Evolutionary conservation across 2,797 vertebrate species (phyloP).

Genomic region (Amniataba percoides): DNA sequence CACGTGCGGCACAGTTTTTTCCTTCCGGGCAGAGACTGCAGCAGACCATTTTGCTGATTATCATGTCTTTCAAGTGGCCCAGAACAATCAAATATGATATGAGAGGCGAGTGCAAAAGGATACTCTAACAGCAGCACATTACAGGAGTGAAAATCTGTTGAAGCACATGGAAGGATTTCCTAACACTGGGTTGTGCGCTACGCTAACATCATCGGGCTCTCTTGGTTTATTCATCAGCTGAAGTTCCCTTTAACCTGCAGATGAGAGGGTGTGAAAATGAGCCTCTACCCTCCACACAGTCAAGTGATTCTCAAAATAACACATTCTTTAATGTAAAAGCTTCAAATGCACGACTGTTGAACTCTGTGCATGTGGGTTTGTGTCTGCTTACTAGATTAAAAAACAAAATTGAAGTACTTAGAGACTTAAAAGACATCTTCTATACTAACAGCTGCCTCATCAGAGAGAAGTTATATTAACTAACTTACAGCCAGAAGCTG

Average conservation of each 20-base stretch:
- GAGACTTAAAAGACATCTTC: no score
- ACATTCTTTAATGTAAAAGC: neutral
- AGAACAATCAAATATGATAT: slow-evolving; percentile 2
- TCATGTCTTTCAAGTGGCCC: slow-evolving; percentile 20
- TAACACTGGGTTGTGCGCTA: neutral
- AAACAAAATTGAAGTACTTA: neutral
- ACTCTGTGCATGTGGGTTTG: neutral
- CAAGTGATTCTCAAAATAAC: neutral
- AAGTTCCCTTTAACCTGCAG: slow-evolving; percentile 18
- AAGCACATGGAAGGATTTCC: slow-evolving; percentile 5
- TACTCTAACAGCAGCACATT: neutral
- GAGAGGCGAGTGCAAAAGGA: slow-evolving; percentile 10
- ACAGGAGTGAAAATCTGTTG: slow-evolving; percentile 18
- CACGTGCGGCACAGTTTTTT: neutral
- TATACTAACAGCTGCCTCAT: neutral
- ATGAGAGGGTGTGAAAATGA: slow-evolving; percentile 17
- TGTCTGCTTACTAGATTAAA: neutral
- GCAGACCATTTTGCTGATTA: neutral
- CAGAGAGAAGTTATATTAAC: neutral
- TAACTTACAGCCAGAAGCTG: neutral
- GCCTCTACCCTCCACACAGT: neutral
- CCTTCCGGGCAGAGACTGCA: slow-evolving; percentile 9
- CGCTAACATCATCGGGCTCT: neutral
- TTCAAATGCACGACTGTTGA: neutral
- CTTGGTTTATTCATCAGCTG: slow-evolving; percentile 28